Conservation (phyloP, 2,888 invertebrate genomes). For the Podotricha telesiphe region DNA sequence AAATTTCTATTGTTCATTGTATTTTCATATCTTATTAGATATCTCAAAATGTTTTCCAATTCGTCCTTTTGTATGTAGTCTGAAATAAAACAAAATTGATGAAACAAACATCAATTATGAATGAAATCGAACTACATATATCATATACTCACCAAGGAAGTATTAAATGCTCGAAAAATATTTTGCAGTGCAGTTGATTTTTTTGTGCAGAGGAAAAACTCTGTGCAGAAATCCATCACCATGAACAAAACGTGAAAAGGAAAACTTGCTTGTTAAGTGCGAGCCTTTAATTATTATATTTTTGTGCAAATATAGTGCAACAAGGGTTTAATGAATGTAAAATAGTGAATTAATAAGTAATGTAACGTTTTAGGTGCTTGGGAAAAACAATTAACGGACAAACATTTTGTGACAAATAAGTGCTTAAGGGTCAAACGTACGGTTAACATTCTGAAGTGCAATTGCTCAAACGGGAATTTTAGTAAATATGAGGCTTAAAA, state of each 20-base stretch:
- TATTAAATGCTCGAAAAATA: slow-evolving; percentile 38
- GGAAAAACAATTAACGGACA: not conserved
- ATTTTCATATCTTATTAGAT: slow-evolving; percentile 62
- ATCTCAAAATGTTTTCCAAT: slow-evolving; percentile 64
- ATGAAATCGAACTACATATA: slow-evolving; percentile 17
- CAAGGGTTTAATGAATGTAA: not conserved
- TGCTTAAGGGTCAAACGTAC: slow-evolving; percentile 25
- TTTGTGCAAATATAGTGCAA: slow-evolving; percentile 36
- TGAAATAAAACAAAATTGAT: slow-evolving; percentile 58
- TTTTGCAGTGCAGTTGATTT: slow-evolving; percentile 37
- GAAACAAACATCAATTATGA: not conserved
- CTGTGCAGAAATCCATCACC: slow-evolving; percentile 44
- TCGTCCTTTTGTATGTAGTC: slow-evolving; percentile 66
- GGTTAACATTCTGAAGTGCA: slow-evolving; percentile 44
- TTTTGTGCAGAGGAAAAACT: slow-evolving; percentile 37
- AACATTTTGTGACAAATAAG: slow-evolving; percentile 35
- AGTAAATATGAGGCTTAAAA: slow-evolving; percentile 15
- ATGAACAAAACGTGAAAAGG: slow-evolving; percentile 33
- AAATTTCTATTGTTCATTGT: slow-evolving; percentile 52
- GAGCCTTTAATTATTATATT: slow-evolving; percentile 19
- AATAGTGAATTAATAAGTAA: not conserved
- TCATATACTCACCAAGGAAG: slow-evolving; percentile 40
- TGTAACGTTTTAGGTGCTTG: slow-evolving; percentile 7
- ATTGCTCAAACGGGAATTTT: slow-evolving; percentile 24
- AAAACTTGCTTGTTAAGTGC: slow-evolving; percentile 32